Evolutionary conservation across 2,797 vertebrate genomes (phyloP).

Genomic region (Acipenser transmontanus): DNA sequence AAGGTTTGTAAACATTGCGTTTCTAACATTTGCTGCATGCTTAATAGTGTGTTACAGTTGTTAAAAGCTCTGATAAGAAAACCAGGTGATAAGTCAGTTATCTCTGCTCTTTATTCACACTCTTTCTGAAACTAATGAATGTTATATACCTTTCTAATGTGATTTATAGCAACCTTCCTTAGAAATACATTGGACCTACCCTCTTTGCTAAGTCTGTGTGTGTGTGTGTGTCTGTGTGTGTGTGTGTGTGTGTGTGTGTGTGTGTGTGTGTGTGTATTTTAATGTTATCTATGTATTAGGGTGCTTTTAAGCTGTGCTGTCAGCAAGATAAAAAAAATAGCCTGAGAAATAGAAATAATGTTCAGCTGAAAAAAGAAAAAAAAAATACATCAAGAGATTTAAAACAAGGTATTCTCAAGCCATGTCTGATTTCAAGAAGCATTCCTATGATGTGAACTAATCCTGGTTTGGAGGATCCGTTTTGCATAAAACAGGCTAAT

Average conservation of each 20-base stretch:
- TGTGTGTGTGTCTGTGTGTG: not conserved
- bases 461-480: not conserved
- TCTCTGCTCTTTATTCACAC: too few species aligned
- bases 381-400: not conserved
- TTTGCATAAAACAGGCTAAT: not conserved
- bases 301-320: not conserved
- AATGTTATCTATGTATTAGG: not conserved
- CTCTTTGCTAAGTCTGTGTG: too few species aligned
- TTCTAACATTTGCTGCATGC: too few species aligned
- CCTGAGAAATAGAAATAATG: conserved; percentile 2
- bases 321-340: not conserved
- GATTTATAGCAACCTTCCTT: too few species aligned
- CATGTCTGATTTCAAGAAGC: conserved; percentile 2
- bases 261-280: not conserved
- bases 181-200: too few species aligned
- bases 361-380: not conserved
- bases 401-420: conserved; percentile 1
- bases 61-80: too few species aligned
- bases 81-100: too few species aligned
- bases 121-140: too few species aligned
- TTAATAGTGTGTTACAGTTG: too few species aligned
- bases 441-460: not conserved
- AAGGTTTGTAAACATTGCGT: too few species aligned
- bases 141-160: too few species aligned
- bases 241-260: conserved; percentile 1